Evolutionary conservation across 2,888 invertebrate genomes (phyloP), one percentile per base, ranked within the genome.

Genomic region (Calliphora vomitoria): DNA sequence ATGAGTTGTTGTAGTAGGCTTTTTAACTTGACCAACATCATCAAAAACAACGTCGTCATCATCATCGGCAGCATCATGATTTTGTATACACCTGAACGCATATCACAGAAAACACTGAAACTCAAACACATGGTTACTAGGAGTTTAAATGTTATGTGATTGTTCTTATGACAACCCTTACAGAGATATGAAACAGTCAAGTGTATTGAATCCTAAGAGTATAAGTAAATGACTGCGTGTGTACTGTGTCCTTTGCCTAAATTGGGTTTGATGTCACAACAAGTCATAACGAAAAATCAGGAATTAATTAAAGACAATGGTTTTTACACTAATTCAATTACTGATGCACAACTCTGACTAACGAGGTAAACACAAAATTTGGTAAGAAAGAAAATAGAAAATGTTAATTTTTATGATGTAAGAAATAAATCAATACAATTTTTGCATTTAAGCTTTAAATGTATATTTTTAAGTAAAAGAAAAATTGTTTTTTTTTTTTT

Each of bases 261-360:
- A 62, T 60, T 58, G 66, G 41, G 31, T 68, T 50, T 79, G 53
- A 76, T 71, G 62, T 44, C 53, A 35, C 35, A 35, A 35, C 35
- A 80, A 80, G 53, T 79, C 68, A 74, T 68, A 80, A 50, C n/a
- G 60, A 81, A 85, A 79, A 87, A 85, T 85, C 87, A 64, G 78
- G 62, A 64, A 74, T 82, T 85, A 85, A 87, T 87, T 87, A 87
- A 82, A 75, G 82, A 82, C 85, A 53, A 75, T 53, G 80, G 80
- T 68, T 69, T 75, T 62, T 60, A 71, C 80, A 80, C 75, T 75
- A 62, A 85, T 75, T 85, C 69, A 81, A 85, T 85, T 81, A 81
- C 75, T 62, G 80, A 53, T 79, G n/a, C 69, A 53, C 44, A 69
- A 62, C 8, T 3, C 20, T 13, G 25, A 13, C 69, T 35, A 62